Evolutionary conservation across 2,888 invertebrate species (phyloP), one percentile per base, ranked within the genome.

Genomic region (Hirudinaria manillensis): DNA sequence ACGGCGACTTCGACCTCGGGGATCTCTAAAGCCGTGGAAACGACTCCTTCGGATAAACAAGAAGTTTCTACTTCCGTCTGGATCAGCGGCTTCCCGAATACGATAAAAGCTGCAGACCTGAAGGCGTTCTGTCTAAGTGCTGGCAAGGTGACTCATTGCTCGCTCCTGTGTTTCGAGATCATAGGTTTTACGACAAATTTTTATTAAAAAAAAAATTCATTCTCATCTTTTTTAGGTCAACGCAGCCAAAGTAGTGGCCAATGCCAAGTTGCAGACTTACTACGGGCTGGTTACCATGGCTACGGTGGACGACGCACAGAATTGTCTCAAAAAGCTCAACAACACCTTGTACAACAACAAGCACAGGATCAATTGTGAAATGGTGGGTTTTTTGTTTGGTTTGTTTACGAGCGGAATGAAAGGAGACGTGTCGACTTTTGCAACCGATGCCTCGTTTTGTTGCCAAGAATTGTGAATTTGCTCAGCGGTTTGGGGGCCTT

Each of bases 211-310:
- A 56, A 24, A 3, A 56, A 61, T 27, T 61, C 61, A n/a, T n/a
- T n/a, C 29, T 61, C 7, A 7, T 24, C 29, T n/a, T 61, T 61
- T 61, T 7, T 24, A 68, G 68, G 68, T 68, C 32, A 3, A 16
- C 13, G 68, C 68, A 68, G 68, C 68, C n/a, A 68, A 68, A 36
- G 68, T 68, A 2, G 68, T 68, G n/a, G 68, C 68, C 0, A 68
- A 32, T 68, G n/a, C 68, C 32, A 68, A 68, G 68, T 68, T 32
- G 32, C 34, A 68, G 36, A 34, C 68, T 13, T 68, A 68, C 32
- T 68, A 34, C 21, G 68, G 68, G 16, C 36, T 68, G 6, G 36
- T 68, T 7, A 68, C 68, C 3, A 68, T 68, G 68, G n/a, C 68
- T 13, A 68, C 68, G 1, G n/a, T 34, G 36, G 68, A 68, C 21